These are phyloP conservation scores for Erpetoichthys calabaricus DNA, from an alignment of 2,797 vertebrate species.

Conservation along the genomic window DNA sequence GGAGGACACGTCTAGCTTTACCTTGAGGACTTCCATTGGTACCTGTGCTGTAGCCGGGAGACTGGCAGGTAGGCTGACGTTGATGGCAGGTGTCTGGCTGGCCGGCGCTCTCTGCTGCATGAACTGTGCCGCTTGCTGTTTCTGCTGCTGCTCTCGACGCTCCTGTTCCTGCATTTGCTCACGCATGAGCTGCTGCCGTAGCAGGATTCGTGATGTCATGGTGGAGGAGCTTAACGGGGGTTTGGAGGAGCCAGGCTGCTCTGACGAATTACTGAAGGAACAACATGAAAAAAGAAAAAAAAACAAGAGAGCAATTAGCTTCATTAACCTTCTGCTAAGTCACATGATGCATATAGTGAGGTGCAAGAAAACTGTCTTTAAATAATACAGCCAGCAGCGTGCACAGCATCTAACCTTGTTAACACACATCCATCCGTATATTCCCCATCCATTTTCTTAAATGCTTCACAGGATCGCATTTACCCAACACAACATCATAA, in stretches of 20 bases:
- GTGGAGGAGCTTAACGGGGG: conserved; percentile 54
- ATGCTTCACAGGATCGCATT: too few relatives aligned
- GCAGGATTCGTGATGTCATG: conserved; percentile 62
- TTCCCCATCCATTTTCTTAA: too few relatives aligned
- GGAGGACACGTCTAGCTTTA: conserved; percentile 26
- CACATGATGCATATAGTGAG: too few relatives aligned
- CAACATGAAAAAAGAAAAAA: conserved; percentile 19
- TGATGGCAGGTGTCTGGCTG: conserved; percentile 65
- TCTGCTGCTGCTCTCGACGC: conserved; percentile 69
- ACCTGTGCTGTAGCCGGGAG: conserved; percentile 59
- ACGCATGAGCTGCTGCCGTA: conserved; percentile 59
- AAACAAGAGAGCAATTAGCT: too few relatives aligned
- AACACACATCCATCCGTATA: too few relatives aligned
- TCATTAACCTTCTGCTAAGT: too few relatives aligned
- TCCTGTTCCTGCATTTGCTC: conserved; percentile 64
- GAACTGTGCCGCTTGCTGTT: conserved; percentile 73
- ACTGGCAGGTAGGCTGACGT: conserved; percentile 52
- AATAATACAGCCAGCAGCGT: too few relatives aligned
- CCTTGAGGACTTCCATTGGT: conserved; percentile 76
- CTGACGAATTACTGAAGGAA: conserved; percentile 54
- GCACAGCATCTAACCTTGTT: too few relatives aligned
- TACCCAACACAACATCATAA: too few relatives aligned
- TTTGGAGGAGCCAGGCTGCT: conserved; percentile 66
- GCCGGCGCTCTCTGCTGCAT: conserved; percentile 62
- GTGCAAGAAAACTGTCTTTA: too few relatives aligned